These are phyloP conservation scores for Electrophaes corylata DNA, from an alignment of 2,888 invertebrate species.

Conservation along the genomic window DNA sequence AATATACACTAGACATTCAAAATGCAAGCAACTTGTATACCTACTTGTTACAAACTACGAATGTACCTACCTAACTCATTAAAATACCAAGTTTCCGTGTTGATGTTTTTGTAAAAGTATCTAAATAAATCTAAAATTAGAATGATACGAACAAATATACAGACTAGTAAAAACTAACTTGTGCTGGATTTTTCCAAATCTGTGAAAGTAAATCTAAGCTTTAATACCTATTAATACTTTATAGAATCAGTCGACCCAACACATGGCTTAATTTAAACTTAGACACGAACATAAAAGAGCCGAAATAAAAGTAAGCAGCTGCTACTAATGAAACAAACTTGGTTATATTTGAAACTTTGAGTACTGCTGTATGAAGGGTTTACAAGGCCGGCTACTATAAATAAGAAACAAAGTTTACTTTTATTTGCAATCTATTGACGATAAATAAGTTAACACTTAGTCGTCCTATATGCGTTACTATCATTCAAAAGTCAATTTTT, in stretches of 20 bases:
- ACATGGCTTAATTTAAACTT: constrained; percentile 62
- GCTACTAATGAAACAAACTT: constrained; percentile 52
- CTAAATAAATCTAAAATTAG: no score
- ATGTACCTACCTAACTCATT: no score
- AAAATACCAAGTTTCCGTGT: no score
- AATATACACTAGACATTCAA: no score
- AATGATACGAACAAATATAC: no score
- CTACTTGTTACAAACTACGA: no score
- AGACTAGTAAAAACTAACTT: no score
- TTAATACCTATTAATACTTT: not conserved
- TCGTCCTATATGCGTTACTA: not conserved
- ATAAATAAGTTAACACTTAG: not conserved
- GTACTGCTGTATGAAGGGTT: constrained; percentile 7
- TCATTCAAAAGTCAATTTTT: not conserved
- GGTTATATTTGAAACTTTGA: constrained; percentile 36
- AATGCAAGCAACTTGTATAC: no score
- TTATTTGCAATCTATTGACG: not conserved
- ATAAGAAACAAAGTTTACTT: not conserved
- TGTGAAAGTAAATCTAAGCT: not conserved
- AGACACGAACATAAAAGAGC: constrained; percentile 62
- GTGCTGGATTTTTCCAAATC: not conserved
- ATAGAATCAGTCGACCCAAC: constrained; percentile 50
- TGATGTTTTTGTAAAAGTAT: no score
- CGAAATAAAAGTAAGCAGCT: constrained; percentile 54
- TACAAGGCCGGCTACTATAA: constrained; percentile 8